Evolutionary conservation across 2,113 vertebrate genomes (phyloP), one percentile per base, ranked within the genome.

Genomic region (Galbula dea): DNA sequence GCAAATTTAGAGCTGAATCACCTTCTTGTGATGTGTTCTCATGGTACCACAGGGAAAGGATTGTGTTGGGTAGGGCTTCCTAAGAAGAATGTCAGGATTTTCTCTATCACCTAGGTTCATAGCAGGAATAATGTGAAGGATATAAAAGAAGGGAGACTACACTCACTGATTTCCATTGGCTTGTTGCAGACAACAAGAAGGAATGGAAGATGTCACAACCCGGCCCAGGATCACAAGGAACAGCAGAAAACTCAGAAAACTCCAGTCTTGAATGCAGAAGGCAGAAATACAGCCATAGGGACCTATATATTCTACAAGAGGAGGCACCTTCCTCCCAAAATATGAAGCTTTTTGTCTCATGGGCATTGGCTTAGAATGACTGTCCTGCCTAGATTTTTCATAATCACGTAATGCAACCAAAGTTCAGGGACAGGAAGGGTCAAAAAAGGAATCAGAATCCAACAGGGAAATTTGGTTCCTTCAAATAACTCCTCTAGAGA

Each of bases 151-250:
- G 11, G 1, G 1, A 67, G 36, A 29, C 4, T 23, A 30, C 18
- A 7, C 32, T 58, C 5, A 4, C 0, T 4, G 2, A 76, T 83
- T 86, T 63, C 63, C 51, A 54, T 34, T 0, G 0, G 65, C 30
- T 65, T 57, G 32, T 46, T 59, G 34, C 41, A 57, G 55, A 24
- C 36, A 68, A 36, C 48, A 73, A 32, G 41, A 68, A n/a, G 32
- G 36, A 79, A 54, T 24, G 30, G 73, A 82, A 67, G 77, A 68
- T n/a, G 20, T 30, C 62, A 55, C 57, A 58, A 29, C 45, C 27
- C 55, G 61, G 51, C 23, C n/a, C 11, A 67, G 61, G 30, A 17
- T 9, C 0, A 0, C 21, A 84, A 41, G 11, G 13, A 88, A 34
- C 6, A 81, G 62, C 4, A 36, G n/a, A 57, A 76, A 83, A 32